Evolutionary conservation across 2,113 vertebrate genomes (phyloP).

Genomic region (Melanerpes formicivorus): DNA sequence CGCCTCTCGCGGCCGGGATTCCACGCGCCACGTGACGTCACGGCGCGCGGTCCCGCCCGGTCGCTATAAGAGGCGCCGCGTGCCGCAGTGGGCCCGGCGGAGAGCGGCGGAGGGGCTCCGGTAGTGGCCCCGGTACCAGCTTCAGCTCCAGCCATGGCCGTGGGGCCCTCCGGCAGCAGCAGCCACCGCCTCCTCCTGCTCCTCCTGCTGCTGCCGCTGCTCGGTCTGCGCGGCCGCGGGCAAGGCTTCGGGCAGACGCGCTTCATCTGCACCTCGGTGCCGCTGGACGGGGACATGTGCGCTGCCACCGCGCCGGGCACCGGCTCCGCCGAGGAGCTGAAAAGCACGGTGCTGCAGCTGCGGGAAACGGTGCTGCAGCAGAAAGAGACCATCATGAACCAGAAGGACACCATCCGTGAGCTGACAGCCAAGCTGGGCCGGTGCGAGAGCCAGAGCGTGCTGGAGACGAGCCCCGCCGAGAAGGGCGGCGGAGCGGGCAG

Average conservation of each 20-base stretch:
- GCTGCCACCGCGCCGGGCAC: slow-evolving; percentile 87
- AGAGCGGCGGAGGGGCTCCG: not conserved
- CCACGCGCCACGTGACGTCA: slow-evolving; percentile 75
- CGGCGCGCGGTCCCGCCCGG: slow-evolving; percentile 63
- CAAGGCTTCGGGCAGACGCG: slow-evolving; percentile 92
- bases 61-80: slow-evolving; percentile 71
- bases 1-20: slow-evolving; percentile 58
- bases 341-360: slow-evolving; percentile 90
- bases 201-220: slow-evolving; percentile 75
- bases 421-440: slow-evolving; percentile 92
- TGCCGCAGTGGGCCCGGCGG: slow-evolving; percentile 71
- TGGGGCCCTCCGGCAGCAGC: slow-evolving; percentile 59
- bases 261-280: slow-evolving; percentile 97
- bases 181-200: not conserved
- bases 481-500: slow-evolving; percentile 74
- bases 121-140: not conserved
- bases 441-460: slow-evolving; percentile 89
- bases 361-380: slow-evolving; percentile 96
- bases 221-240: slow-evolving; percentile 69
- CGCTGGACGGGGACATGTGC: slow-evolving; percentile 95
- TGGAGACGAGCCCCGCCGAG: slow-evolving; percentile 79
- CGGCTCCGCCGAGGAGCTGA: slow-evolving; percentile 90
- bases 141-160: slow-evolving; percentile 64
- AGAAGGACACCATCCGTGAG: slow-evolving; percentile 94
- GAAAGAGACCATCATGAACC: slow-evolving; percentile 95